Base-by-base conservation (phyloP, 1,140 invertebrate genomes). In the Scaptomyza pallida region DNA sequence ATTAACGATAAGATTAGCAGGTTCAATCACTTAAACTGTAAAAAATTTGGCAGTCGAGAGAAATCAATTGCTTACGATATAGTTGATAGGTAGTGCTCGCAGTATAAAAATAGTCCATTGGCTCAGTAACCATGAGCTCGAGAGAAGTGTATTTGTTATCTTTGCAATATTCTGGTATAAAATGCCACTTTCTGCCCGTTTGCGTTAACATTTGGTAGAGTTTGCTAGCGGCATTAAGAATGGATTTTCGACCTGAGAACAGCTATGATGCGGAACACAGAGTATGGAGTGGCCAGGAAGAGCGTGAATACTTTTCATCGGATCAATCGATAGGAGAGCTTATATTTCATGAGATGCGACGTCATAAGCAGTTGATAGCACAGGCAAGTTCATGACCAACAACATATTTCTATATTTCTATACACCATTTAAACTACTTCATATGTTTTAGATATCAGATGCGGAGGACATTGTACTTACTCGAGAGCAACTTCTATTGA, bases 401-500 rank as follows among this genome's bases (percentile, higher is more conserved):
- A 9, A n/a, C n/a, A 2, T n/a, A 30, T 30, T 9, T 30, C 23
- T n/a, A n/a, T 3, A 35, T n/a, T 1, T n/a, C 9, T 8, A n/a
- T 35, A n/a, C n/a, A n/a, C n/a, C n/a, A n/a, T 12, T 2, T 4
- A 35, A n/a, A 0, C 10, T 2, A 10, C 5, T 26, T 5, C 23
- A n/a, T n/a, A 35, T 35, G n/a, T 35, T n/a, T 1, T 12, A 76
- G 76, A 67, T 76, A 8, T 79, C 76, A 5, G 64, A 44, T 9
- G 62, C 63, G n/a, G 76, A 79, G 16, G 59, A 81, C 3, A 89
- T 75, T 0, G 33, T 62, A 2, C 12, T 89, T 3, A 86, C 69
- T 2, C 57, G 86, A 0, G 47, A 70, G 3, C 77, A 89, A 5
- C 61, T 89, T 0, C 61, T 67, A 3, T 9, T 30, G 1, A 89